Base-by-base conservation (phyloP, 92 coral and sea anemone genomes). In the Micromussa lordhowensis region DNA sequence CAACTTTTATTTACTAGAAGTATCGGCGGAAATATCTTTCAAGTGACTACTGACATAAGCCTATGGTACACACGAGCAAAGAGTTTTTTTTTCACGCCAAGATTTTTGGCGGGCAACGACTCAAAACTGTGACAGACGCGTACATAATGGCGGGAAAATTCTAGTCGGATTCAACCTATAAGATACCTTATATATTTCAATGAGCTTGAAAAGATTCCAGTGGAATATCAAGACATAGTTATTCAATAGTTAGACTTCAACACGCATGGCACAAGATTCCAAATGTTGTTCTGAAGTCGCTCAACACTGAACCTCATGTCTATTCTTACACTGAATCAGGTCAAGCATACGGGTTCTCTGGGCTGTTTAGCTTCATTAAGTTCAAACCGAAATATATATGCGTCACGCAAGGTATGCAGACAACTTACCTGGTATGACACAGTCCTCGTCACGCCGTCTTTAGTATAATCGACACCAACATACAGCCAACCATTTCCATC, bases 401-500 rank as follows among this genome's bases (percentile, higher is more conserved):
- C 11, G n/a, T n/a, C n/a, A n/a, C n/a, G n/a, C n/a, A n/a, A n/a
- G n/a, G n/a, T n/a, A n/a, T n/a, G n/a, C n/a, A n/a, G 15, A 9
- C 13, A 17, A 34, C 85, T 76, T 83, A 93, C 98, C 96, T 91
- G 92, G 90, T 80, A 95, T 1, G 92, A 38, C 24, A 93, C 83
- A 19, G 83, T 15, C 26, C 61, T 2, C 3, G 92, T 89, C 16
- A 17, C 54, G 31, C 69, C 81, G 26, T 78, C 86, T 49, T 80
- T 30, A 26, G 76, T 54, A 75, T 83, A 92, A 4, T 44, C 9
- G 34, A 93, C 78, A 14, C 98, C 98, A 14, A 24, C 71, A 1
- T 17, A 44, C 51, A 96, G 98, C 99, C 99, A 96, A 13, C 99
- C 99, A 35, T 91, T 64, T 35, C 26, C 49, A 63, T 89, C 93